Base-by-base conservation (phyloP, 2,113 vertebrate genomes). In the Ceyx cyanopectus region DNA sequence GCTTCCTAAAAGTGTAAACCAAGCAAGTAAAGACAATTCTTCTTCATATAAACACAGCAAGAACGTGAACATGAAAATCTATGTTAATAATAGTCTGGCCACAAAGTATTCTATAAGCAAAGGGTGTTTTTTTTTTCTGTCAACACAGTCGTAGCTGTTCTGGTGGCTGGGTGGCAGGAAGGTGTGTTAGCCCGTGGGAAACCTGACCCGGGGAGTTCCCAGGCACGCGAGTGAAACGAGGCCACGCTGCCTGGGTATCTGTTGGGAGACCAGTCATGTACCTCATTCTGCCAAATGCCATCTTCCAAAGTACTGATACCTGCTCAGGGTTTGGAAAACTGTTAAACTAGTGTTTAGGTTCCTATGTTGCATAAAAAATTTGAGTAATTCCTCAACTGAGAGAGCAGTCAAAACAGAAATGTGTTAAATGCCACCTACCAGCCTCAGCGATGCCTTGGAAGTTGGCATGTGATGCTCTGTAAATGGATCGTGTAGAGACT, bases 171-270 rank as follows among this genome's bases (percentile, higher is more conserved):
- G 70, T 95, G 89, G 75, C 87, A 87, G 27, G 10, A 73, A 94
- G 91, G 83, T 94, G 93, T 87, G 88, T 7, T 86, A 85, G 58
- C 50, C 82, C 50, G 60, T 97, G 97, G 96, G 96, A 97, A 97
- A 93, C 70, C 69, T 57, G 86, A 57, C 81, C 56, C 0, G 4
- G 56, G 29, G 18, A 68, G 91, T 96, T 97, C 94, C 91, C 97
- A 97, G 91, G 78, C 78, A 73, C 40, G 9, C 0, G 14, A 81
- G 56, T 2, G 21, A 58, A 91, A 68, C 1, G 3, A 48, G 76
- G 69, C 63, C 76, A 51, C 1, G 0, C 50, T 89, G 77, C 58
- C 14, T 62, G 30, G 34, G 43, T 21, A 12, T 27, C 69, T 76
- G 22, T 8, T 27, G 4, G 69, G 79, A 82, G 32, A 50, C 48